Evolutionary conservation across 2,888 invertebrate species (phyloP).

Genomic region (Rhopalosiphum nymphaeae): DNA sequence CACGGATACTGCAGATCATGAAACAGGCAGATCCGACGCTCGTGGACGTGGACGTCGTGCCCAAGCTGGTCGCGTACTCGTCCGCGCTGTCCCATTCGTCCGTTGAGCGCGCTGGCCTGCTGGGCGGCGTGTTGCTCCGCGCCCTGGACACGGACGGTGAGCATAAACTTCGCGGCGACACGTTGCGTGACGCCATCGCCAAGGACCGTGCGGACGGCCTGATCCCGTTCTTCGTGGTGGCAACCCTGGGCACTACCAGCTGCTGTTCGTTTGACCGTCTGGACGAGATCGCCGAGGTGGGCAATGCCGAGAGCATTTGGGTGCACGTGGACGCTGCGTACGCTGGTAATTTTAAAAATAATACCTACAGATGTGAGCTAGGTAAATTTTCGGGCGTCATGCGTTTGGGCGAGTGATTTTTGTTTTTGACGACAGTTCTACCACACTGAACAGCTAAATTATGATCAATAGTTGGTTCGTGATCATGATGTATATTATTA

Average conservation of each 20-base stretch:
- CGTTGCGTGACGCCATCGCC: slow-evolving; percentile 82
- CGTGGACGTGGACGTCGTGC: slow-evolving; percentile 80
- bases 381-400: too few relatives aligned
- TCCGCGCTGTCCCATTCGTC: slow-evolving; percentile 92
- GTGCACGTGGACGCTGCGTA: slow-evolving; percentile 97
- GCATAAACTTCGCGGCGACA: slow-evolving; percentile 81
- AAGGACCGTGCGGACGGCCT: slow-evolving; percentile 90
- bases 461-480: too few relatives aligned
- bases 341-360: slow-evolving; percentile 73
- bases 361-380: not conserved
- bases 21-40: slow-evolving; percentile 82
- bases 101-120: slow-evolving; percentile 90
- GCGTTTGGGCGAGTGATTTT: too few relatives aligned
- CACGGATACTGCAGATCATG: slow-evolving; percentile 77
- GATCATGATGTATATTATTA: too few relatives aligned
- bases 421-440: too few relatives aligned
- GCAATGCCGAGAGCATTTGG: slow-evolving; percentile 84
- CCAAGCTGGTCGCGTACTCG: slow-evolving; percentile 87
- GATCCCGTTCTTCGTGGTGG: slow-evolving; percentile 94
- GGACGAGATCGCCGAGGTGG: slow-evolving; percentile 78
- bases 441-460: too few relatives aligned
- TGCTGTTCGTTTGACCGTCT: slow-evolving; percentile 92
- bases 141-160: slow-evolving; percentile 80
- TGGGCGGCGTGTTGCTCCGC: slow-evolving; percentile 87
- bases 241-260: slow-evolving; percentile 89